phyloP scores from a whole-genome alignment of 92 coral and sea anemone species.

The Hydrozoanthus gracilis region DNA sequence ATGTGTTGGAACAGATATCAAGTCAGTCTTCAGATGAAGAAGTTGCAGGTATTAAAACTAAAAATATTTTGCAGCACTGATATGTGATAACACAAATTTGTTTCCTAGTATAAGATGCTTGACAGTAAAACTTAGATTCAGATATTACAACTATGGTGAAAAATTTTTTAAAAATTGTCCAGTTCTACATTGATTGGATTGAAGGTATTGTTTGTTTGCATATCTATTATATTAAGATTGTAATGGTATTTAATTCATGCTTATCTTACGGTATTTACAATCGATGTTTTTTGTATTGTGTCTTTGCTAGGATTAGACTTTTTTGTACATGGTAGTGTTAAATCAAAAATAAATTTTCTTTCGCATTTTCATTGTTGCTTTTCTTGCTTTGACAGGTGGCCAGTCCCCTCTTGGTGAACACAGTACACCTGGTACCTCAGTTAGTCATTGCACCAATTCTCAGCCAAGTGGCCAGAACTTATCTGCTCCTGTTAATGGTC shows the following conservation, averaged over 20 bases:
- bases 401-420: not conserved
- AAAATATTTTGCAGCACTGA: slow-evolving; percentile 7
- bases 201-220: not conserved
- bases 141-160: not conserved
- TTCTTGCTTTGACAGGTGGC: slow-evolving; percentile 6
- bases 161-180: not conserved
- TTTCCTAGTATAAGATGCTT: not conserved
- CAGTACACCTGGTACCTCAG: not conserved
- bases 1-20: not conserved
- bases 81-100: not conserved
- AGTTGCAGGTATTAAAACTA: not conserved
- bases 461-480: slow-evolving; percentile 7
- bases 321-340: not conserved
- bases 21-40: slow-evolving; percentile 12
- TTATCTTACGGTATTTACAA: not conserved
- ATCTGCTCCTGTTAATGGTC: slow-evolving; percentile 11
- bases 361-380: slow-evolving; percentile 13
- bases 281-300: slow-evolving; percentile 6
- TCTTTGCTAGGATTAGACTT: slow-evolving; percentile 12
- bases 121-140: slow-evolving; percentile 9
- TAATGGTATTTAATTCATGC: not conserved
- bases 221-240: not conserved
- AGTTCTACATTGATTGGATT: not conserved
- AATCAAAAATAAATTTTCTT: slow-evolving; percentile 7
- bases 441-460: not conserved